phyloP scores from a whole-genome alignment of 2,888 invertebrate species.

The Dicyrtoma fusca region DNA sequence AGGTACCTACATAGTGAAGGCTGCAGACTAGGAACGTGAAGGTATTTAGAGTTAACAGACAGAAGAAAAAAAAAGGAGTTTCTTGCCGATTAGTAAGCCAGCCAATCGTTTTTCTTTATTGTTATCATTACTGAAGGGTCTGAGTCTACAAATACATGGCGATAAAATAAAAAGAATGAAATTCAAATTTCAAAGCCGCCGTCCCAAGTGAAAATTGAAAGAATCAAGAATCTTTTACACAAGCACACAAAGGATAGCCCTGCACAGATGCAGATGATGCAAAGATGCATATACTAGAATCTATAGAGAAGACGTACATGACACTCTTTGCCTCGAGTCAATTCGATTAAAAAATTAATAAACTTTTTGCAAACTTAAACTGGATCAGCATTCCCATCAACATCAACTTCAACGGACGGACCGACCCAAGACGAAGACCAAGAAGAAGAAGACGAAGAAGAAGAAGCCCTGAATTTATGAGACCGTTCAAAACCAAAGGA shows the following conservation, averaged over 20 bases:
- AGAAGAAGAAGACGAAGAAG: too few species aligned
- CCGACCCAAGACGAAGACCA: too few species aligned
- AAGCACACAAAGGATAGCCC: too few species aligned
- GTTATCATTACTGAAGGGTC: not conserved
- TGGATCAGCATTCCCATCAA: constrained; percentile 13
- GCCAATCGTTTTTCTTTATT: not conserved
- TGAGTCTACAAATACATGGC: too few species aligned
- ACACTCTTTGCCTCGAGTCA: constrained; percentile 19
- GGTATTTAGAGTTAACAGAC: constrained; percentile 4
- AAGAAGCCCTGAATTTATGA: constrained; percentile 12
- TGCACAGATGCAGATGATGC: too few species aligned
- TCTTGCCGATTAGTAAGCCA: not conserved
- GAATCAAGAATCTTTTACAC: too few species aligned
- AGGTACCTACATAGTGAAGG: too few species aligned
- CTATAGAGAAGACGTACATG: constrained; percentile 8
- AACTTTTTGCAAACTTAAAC: constrained; percentile 19
- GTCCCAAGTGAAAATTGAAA: not conserved
- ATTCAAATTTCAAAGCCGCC: not conserved
- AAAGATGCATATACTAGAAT: too few species aligned
- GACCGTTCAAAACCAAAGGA: constrained; percentile 3
- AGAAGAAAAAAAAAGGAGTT: not conserved
- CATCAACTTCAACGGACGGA: too few species aligned
- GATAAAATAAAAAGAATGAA: too few species aligned
- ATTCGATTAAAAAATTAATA: constrained; percentile 36
- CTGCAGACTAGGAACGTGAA: not conserved